Percentiles rank a stretch among this genome's conserved stretches.
These are phyloP conservation scores for Percina caprodes DNA, from an alignment of 2,113 vertebrate genomes.

Conservation along the genomic window DNA sequence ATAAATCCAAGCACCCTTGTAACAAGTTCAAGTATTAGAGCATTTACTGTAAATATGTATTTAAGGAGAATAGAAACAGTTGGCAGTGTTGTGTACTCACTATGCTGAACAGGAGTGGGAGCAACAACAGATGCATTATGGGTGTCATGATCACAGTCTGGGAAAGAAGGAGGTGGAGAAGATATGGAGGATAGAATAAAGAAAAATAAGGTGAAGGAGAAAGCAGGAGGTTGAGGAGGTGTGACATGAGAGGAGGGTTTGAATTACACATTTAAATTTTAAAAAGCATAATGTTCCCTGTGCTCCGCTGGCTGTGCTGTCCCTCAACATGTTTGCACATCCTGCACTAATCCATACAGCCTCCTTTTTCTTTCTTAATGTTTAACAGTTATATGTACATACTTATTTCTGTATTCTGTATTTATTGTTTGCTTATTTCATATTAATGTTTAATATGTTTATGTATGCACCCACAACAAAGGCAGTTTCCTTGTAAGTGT, in stretches of 20 bases:
- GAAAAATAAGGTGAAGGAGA: constrained; percentile 10
- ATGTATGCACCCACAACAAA: no score
- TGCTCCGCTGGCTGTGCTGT: not conserved
- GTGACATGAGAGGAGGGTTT: constrained; percentile 20
- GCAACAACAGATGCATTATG: constrained; percentile 75
- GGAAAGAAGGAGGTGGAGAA: constrained; percentile 38
- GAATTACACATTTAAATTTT: constrained; percentile 4
- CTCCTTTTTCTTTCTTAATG: no score
- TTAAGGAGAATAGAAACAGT: constrained; percentile 23
- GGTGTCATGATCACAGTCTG: constrained; percentile 74
- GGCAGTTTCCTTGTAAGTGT: no score
- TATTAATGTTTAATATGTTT: no score
- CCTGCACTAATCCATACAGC: no score
- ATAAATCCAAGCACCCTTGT: not conserved
- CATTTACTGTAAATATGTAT: constrained; percentile 56
- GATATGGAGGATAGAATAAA: constrained; percentile 14
- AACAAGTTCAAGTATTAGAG: constrained; percentile 33
- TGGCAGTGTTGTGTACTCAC: constrained; percentile 76
- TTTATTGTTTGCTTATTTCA: no score
- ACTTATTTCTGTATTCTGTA: no score
- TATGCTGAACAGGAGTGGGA: constrained; percentile 75
- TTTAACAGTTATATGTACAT: no score
- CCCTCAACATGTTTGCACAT: no score
- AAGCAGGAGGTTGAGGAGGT: constrained; percentile 11
- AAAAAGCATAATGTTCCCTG: not conserved